Conservation (phyloP, 2,113 vertebrate species). For the Pyrgilauda ruficollis region DNA sequence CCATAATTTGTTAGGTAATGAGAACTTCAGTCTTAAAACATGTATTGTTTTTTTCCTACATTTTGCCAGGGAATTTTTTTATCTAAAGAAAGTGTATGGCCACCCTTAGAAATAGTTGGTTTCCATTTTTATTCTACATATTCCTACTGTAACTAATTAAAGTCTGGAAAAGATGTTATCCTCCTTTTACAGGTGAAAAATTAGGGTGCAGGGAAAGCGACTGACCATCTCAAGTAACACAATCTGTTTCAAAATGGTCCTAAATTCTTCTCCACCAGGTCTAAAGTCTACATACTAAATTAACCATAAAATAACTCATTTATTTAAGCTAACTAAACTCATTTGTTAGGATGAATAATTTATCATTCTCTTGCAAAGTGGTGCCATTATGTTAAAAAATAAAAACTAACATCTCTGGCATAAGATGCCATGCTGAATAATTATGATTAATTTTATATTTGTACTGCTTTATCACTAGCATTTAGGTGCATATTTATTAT, state of each 20-base stretch:
- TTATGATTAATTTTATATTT: neutral
- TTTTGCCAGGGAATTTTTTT: neutral
- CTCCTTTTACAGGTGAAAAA: neutral
- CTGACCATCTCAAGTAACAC: neutral
- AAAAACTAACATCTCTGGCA: neutral
- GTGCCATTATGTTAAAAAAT: neutral
- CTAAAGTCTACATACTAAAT: neutral
- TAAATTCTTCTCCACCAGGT: neutral
- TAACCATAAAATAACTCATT: neutral
- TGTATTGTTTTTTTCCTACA: neutral
- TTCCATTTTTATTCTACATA: neutral
- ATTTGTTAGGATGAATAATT: slow-evolving; percentile 3
- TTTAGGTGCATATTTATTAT: neutral
- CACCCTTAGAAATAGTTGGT: neutral
- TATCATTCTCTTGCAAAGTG: neutral
- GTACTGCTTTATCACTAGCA: neutral
- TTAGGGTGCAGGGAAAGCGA: neutral
- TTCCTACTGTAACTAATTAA: neutral
- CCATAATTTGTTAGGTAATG: neutral
- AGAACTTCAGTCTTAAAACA: neutral
- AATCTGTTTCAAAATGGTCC: neutral
- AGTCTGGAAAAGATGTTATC: neutral
- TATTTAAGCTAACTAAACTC: neutral
- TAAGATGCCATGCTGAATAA: neutral
- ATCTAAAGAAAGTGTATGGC: neutral